Conservation (phyloP, 2,888 invertebrate genomes). For the Drosophila yooni region DNA sequence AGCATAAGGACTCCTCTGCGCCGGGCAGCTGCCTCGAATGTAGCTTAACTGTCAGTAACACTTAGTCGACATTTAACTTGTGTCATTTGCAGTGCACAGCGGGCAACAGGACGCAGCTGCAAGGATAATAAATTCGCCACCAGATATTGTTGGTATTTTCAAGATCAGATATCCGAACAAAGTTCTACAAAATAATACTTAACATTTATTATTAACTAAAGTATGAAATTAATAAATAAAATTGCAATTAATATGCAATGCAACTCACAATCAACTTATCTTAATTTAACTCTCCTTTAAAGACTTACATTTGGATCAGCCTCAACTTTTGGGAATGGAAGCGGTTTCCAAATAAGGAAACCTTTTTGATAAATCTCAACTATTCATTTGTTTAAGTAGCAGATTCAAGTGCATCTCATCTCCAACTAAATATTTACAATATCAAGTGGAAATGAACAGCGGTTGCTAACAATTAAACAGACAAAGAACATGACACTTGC, state of each 20-base stretch:
- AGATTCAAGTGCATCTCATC: constrained; percentile 7
- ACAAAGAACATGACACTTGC: constrained; percentile 36
- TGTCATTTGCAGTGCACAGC: constrained; percentile 66
- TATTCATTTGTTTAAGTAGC: constrained; percentile 10
- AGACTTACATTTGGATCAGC: neutral
- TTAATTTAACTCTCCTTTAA: neutral
- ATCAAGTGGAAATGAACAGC: constrained; percentile 43
- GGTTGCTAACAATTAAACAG: constrained; percentile 48
- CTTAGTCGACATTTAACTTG: constrained; percentile 76
- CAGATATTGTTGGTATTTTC: neutral
- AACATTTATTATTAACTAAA: neutral
- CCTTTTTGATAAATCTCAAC: neutral
- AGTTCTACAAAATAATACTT: neutral
- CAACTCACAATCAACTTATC: neutral
- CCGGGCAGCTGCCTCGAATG: constrained; percentile 39
- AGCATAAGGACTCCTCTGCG: constrained; percentile 10
- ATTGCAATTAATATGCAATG: too few species aligned
- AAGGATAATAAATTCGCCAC: constrained; percentile 15
- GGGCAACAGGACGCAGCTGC: constrained; percentile 2
- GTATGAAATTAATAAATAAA: too few species aligned
- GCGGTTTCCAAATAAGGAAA: neutral
- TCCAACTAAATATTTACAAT: constrained; percentile 9
- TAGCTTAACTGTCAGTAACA: constrained; percentile 68
- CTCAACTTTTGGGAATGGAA: neutral
- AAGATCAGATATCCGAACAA: neutral